A percentile compares a stretch with the other conserved stretches of the same genome.
phyloP scores from a whole-genome alignment of 2,113 vertebrate genomes.

The Isurus oxyrinchus region DNA sequence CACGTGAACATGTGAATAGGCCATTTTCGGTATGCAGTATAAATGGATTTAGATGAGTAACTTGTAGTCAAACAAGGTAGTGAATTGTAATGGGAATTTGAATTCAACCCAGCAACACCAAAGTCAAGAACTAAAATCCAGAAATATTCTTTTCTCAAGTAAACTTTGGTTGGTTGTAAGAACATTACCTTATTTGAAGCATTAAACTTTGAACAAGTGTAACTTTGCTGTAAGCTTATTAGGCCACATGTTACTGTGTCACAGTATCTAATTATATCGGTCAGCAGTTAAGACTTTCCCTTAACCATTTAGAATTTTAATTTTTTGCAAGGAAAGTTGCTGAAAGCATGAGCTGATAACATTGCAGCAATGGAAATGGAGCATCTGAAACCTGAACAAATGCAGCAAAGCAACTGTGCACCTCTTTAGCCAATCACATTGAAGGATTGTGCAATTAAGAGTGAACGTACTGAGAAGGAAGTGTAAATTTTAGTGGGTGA shows the following conservation, averaged over 20 bases:
- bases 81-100: background rate
- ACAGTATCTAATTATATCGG: too few species aligned
- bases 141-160: background rate
- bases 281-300: background rate
- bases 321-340: background rate
- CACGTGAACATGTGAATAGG: background rate
- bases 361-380: background rate
- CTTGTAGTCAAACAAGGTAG: background rate
- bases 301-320: background rate
- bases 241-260: too few species aligned
- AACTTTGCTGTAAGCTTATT: background rate
- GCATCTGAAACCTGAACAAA: background rate
- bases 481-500: background rate
- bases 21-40: background rate
- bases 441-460: background rate
- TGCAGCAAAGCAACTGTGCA: background rate
- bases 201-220: too few species aligned
- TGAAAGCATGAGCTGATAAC: background rate
- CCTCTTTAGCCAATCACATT: background rate
- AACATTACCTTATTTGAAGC: background rate
- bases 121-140: background rate
- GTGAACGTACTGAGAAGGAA: too few species aligned
- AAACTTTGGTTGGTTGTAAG: background rate
- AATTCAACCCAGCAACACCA: background rate
- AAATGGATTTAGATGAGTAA: background rate